These are phyloP conservation scores for Megalonaias nervosa DNA, from an alignment of 1,140 invertebrate genomes.

Conservation along the genomic window DNA sequence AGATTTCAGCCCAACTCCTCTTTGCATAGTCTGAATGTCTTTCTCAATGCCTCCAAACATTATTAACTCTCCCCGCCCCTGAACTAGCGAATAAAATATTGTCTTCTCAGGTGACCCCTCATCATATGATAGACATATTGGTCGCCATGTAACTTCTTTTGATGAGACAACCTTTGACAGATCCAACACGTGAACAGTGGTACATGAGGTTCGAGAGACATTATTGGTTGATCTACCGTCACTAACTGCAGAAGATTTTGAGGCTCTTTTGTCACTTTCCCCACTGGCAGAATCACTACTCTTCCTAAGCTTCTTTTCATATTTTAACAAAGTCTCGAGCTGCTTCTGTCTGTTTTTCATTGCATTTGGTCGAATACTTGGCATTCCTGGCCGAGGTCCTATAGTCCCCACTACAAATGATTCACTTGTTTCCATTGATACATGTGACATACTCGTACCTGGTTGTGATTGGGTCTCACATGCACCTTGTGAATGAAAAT, in stretches of 20 bases:
- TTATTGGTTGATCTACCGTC: too few relatives aligned
- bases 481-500: too few relatives aligned
- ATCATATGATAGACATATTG: slow-evolving; percentile 73
- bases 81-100: slow-evolving; percentile 90
- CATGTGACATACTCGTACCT: too few relatives aligned
- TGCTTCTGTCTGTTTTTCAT: slow-evolving; percentile 76
- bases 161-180: slow-evolving; percentile 79
- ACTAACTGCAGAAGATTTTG: slow-evolving; percentile 33
- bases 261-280: slow-evolving; percentile 27
- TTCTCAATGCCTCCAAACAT: slow-evolving; percentile 90
- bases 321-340: slow-evolving; percentile 76
- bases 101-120: slow-evolving; percentile 83
- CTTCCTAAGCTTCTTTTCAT: slow-evolving; percentile 75
- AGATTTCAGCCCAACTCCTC: slow-evolving; percentile 49
- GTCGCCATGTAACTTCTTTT: slow-evolving; percentile 82
- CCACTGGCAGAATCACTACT: neutral
- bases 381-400: slow-evolving; percentile 46
- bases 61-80: slow-evolving; percentile 91
- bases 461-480: too few relatives aligned
- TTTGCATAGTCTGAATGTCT: slow-evolving; percentile 60
- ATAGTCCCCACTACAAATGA: slow-evolving; percentile 12
- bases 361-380: slow-evolving; percentile 69
- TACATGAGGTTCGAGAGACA: too few relatives aligned
- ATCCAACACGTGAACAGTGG: slow-evolving; percentile 86
- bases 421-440: too few relatives aligned